phyloP scores from a whole-genome alignment of 2,888 invertebrate species.

The Proisotoma minuta region DNA sequence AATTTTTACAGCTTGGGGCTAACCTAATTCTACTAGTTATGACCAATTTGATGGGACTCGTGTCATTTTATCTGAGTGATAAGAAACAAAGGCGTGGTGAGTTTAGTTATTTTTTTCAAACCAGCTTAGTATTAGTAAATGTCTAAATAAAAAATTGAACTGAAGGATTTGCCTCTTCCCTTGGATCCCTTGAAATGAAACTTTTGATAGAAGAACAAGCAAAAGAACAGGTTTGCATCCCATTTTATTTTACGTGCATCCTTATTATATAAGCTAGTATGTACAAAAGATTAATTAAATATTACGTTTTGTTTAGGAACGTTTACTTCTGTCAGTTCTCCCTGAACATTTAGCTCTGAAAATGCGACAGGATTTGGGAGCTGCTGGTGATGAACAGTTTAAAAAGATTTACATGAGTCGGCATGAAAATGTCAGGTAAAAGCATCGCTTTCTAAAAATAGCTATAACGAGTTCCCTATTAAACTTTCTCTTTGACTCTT shows the following conservation, averaged over 20 bases:
- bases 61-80: constrained; percentile 71
- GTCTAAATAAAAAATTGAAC: too few species aligned
- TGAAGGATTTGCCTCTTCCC: too few species aligned
- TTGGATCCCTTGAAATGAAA: constrained; percentile 78
- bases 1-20: constrained; percentile 61
- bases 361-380: constrained; percentile 80
- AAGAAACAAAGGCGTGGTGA: constrained; percentile 71
- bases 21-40: constrained; percentile 67
- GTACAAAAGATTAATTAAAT: not conserved
- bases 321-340: constrained; percentile 82
- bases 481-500: too few species aligned
- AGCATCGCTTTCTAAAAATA: too few species aligned
- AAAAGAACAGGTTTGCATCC: constrained; percentile 69
- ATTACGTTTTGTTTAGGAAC: constrained; percentile 61
- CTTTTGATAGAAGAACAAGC: constrained; percentile 89
- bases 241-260: not conserved
- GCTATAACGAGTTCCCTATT: too few species aligned
- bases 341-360: constrained; percentile 95
- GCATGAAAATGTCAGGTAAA: constrained; percentile 95
- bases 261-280: not conserved
- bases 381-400: constrained; percentile 79
- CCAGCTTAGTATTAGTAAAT: too few species aligned
- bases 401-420: constrained; percentile 97
- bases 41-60: constrained; percentile 69
- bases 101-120: too few species aligned